Conservation (phyloP, 2,113 vertebrate genomes). For the Stigmatopora nigra region DNA sequence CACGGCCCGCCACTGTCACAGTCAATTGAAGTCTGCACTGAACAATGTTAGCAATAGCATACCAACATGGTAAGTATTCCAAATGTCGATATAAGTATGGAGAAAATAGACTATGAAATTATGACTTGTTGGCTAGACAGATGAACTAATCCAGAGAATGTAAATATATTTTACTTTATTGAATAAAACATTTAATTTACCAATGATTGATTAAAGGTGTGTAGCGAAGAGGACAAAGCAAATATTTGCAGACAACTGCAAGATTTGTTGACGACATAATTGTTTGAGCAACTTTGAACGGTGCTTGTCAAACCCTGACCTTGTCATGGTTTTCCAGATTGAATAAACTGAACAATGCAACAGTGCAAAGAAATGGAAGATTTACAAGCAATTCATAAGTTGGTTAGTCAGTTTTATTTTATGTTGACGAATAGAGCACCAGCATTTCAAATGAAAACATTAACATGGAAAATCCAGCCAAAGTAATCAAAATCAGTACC, state of each 20-base stretch:
- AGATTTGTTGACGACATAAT: conserved; percentile 31
- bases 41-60: too few relatives aligned
- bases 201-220: not conserved
- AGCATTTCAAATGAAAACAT: not conserved
- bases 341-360: conserved; percentile 32
- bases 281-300: conserved; percentile 22
- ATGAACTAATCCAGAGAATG: not conserved
- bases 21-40: too few relatives aligned
- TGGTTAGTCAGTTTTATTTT: not conserved
- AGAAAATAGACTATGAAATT: not conserved
- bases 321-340: conserved; percentile 41
- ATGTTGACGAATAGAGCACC: not conserved
- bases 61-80: too few relatives aligned
- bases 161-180: not conserved
- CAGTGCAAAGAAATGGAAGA: conserved; percentile 24
- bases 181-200: not conserved
- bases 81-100: too few relatives aligned
- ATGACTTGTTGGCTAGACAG: not conserved
- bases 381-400: not conserved
- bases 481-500: not conserved
- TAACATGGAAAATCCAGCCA: not conserved
- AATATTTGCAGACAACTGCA: not conserved
- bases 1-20: too few relatives aligned
- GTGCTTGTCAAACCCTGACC: conserved; percentile 21
- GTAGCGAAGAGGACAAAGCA: not conserved